A percentile compares a stretch with the other conserved stretches of the same genome.
Evolutionary conservation across 2,888 invertebrate species (phyloP).

Genomic region (Limnephilus lunatus): DNA sequence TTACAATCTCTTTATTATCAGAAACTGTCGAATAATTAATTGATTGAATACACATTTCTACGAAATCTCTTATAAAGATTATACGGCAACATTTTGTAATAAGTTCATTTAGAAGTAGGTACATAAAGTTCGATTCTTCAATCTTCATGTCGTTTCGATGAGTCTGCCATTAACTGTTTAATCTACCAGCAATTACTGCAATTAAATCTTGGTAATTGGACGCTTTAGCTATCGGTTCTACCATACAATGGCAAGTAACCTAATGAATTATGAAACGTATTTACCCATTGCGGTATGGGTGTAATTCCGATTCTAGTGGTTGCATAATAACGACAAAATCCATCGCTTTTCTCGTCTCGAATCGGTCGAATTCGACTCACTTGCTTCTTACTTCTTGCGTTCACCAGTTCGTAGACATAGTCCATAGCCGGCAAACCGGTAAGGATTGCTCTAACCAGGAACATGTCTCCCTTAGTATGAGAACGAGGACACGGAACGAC

Average conservation of each 20-base stretch:
- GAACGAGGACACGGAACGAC: slow-evolving; percentile 58
- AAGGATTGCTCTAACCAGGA: slow-evolving; percentile 60
- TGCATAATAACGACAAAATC: slow-evolving; percentile 6
- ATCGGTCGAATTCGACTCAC: slow-evolving; percentile 28
- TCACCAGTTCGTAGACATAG: background rate
- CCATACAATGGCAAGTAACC: slow-evolving; percentile 33
- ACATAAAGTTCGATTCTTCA: background rate
- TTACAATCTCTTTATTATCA: too few species aligned
- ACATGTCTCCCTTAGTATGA: slow-evolving; percentile 50
- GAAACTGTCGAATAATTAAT: too few species aligned
- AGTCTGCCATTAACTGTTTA: slow-evolving; percentile 9
- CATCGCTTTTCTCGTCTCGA: slow-evolving; percentile 41
- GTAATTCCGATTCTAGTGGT: slow-evolving; percentile 14
- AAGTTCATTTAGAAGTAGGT: background rate
- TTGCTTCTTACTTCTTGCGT: slow-evolving; percentile 41
- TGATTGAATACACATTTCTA: background rate
- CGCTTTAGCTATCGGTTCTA: background rate
- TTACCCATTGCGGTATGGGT: slow-evolving; percentile 23
- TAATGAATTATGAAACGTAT: slow-evolving; percentile 43
- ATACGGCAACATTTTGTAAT: background rate
- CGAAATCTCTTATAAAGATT: background rate
- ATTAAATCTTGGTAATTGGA: background rate
- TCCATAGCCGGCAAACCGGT: slow-evolving; percentile 55
- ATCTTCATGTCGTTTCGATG: background rate
- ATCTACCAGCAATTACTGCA: slow-evolving; percentile 9